A percentile compares a stretch with the other conserved stretches of the same genome.
Evolutionary conservation across 2,797 vertebrate genomes (phyloP).

Genomic region (Coluber constrictor): DNA sequence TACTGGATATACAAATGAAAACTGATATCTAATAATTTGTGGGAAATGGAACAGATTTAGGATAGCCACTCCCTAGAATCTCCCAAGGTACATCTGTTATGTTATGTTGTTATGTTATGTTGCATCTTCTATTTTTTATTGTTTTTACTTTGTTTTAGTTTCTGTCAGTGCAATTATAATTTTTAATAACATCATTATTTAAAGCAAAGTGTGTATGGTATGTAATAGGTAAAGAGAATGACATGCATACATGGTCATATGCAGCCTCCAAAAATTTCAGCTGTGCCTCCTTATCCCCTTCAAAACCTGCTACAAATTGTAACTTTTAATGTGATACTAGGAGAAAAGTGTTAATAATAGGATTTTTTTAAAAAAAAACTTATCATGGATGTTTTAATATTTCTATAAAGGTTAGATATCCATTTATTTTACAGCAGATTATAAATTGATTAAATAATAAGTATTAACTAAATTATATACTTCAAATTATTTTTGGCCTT

Average conservation of each 20-base stretch:
- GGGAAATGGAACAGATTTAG: no score
- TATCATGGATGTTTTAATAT: neutral
- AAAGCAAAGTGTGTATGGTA: neutral
- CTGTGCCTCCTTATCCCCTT: neutral
- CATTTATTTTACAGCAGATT: neutral
- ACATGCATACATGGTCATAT: neutral
- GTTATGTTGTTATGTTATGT: no score
- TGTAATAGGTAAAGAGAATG: neutral
- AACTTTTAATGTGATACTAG: neutral
- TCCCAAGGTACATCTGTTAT: no score
- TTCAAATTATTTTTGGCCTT: neutral
- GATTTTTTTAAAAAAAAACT: neutral
- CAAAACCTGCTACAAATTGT: neutral
- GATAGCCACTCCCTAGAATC: no score
- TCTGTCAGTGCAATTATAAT: neutral
- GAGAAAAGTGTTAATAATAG: neutral
- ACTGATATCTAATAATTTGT: neutral
- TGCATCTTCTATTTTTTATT: neutral
- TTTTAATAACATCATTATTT: neutral
- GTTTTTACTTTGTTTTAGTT: neutral
- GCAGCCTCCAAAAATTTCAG: neutral
- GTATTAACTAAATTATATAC: neutral
- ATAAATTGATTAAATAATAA: neutral
- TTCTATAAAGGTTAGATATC: neutral
- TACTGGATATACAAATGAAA: no score